Conservation (phyloP, 2,113 vertebrate genomes). For the Xenotilapia leptura region DNA sequence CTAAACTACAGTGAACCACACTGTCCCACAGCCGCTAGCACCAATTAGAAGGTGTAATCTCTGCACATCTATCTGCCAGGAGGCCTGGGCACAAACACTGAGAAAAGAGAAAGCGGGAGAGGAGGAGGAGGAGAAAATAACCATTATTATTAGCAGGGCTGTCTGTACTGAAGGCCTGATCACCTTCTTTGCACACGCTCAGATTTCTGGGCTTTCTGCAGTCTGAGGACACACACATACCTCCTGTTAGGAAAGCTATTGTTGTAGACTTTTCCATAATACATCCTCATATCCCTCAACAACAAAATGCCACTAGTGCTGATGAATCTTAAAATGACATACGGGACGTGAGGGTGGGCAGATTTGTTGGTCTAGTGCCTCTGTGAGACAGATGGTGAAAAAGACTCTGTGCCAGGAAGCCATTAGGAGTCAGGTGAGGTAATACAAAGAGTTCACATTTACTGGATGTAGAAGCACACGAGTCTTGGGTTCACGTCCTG, state of each 20-base stretch:
- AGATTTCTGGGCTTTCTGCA: neutral
- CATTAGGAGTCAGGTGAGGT: neutral
- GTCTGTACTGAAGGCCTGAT: conserved; percentile 52
- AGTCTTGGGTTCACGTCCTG: neutral
- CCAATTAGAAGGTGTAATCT: conserved; percentile 64
- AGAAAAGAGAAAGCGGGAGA: conserved; percentile 55
- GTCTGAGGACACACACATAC: neutral
- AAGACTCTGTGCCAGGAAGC: neutral
- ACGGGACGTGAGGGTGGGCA: neutral
- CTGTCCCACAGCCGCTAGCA: conserved; percentile 37
- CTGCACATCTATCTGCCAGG: conserved; percentile 64
- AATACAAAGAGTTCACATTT: neutral
- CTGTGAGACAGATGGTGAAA: neutral
- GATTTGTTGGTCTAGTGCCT: neutral
- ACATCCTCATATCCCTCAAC: neutral
- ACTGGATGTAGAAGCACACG: neutral
- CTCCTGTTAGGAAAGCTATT: conserved; percentile 9
- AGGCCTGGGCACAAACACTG: conserved; percentile 52
- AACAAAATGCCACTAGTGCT: neutral
- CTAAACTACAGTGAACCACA: conserved; percentile 41
- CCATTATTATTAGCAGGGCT: conserved; percentile 50
- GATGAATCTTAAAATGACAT: neutral
- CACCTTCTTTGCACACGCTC: conserved; percentile 55
- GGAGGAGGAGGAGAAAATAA: conserved; percentile 51
- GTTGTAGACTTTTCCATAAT: neutral